These are phyloP conservation scores for Diadema setosum DNA, from an alignment of 35 echinoderm and acorn worm genomes.

Conservation along the genomic window DNA sequence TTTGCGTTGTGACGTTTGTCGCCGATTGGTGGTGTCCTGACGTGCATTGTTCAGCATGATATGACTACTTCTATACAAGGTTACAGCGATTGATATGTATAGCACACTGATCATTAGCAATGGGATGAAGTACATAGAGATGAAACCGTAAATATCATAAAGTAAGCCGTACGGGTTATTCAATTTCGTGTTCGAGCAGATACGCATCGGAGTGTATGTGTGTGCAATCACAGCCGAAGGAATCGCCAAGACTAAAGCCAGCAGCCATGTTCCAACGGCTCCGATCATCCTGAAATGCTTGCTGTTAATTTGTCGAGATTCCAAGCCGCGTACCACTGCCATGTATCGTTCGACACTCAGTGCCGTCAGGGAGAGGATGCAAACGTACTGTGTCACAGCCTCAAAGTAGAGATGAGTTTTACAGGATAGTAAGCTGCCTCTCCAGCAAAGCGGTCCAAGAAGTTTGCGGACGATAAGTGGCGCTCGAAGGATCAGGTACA, in stretches of 20 bases:
- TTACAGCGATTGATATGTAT: neutral
- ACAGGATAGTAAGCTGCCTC: neutral
- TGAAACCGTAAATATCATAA: neutral
- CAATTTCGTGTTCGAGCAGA: neutral
- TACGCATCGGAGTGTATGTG: neutral
- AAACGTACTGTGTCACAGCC: neutral
- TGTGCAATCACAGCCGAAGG: neutral
- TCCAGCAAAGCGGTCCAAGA: neutral
- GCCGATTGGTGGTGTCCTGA: neutral
- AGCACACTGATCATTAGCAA: constrained; percentile 1
- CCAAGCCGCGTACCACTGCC: neutral
- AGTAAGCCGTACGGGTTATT: neutral
- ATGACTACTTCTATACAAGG: neutral
- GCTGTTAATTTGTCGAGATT: neutral
- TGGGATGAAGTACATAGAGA: neutral
- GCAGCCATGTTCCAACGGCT: neutral
- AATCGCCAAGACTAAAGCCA: neutral
- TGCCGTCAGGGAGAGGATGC: neutral
- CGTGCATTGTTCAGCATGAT: neutral
- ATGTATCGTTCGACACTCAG: constrained; percentile 3
- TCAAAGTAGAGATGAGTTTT: neutral
- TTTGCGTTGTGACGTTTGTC: neutral
- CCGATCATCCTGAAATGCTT: neutral
- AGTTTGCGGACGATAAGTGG: neutral
- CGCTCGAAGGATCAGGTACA: neutral